Base-by-base conservation (phyloP, 2,888 invertebrate genomes). In the Amitus sp. region DNA sequence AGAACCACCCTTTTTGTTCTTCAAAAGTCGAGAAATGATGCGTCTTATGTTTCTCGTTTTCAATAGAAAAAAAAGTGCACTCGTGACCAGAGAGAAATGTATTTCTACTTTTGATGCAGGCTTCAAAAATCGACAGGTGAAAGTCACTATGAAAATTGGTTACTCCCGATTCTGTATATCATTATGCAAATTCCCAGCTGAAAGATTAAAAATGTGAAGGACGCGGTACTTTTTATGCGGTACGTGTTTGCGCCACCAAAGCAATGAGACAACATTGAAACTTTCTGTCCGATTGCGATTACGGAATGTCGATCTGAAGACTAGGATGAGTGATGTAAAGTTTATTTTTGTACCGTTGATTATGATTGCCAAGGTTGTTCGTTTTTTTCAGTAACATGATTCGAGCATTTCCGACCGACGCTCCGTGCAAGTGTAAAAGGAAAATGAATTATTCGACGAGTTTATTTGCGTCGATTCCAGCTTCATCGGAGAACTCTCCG, bases 131-230 rank as follows among this genome's bases (percentile, higher is more conserved):
- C 57, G 47, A 57, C 47, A 49, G 43, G 58, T 62, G 62, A 58
- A 62, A 62, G 58, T 58, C 47, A 12, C 43, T 58, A 47, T 49
- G 50, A 63, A 63, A 62, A 55, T 30, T n/a, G n/a, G 58, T 47
- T 49, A 40, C 34, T 12, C 37, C 2, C 15, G 15, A 7, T 4
- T 19, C 19, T 3, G 42, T 13, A 12, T 13, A 13, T 13, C n/a
- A 18, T 42, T 42, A 42, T 42, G 20, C 18, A n/a, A 18, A 42
- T 42, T 19, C 42, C 10, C 18, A 42, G 13, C 40, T 51, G 50
- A 51, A 50, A 46, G 42, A 50, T 47, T 55, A 63, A 63, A 63
- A 55, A 59, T 62, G 59, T 39, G 55, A 56, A 63, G 63, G 56
- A 63, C 59, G 55, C 51, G 55, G 46, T 27, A 46, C 47, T 55